Conservation (phyloP, 2,797 vertebrate genomes). For the Anguilla pacifica region DNA sequence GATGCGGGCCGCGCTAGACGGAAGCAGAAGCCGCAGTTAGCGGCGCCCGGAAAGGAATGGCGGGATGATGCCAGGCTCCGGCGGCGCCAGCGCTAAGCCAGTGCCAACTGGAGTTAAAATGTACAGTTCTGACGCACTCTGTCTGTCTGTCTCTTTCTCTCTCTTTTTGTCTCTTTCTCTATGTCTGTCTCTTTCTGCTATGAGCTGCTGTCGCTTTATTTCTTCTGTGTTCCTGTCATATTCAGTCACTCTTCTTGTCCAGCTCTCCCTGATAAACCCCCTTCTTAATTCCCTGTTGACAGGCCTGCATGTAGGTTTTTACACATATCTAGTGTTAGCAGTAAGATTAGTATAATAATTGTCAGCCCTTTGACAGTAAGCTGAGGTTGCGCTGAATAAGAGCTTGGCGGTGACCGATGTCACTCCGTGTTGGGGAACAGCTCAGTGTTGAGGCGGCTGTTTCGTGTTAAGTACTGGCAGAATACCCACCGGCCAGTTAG, state of each 20-base stretch:
- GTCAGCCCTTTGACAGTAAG: not conserved
- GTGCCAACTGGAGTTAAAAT: slow-evolving; percentile 15
- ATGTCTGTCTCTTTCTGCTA: not conserved
- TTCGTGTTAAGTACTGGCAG: slow-evolving; percentile 63
- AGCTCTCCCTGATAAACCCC: not conserved
- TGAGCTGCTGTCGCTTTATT: not conserved
- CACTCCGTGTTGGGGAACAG: slow-evolving; percentile 16
- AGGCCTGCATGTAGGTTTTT: not conserved
- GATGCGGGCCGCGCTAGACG: not conserved
- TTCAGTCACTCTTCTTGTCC: not conserved
- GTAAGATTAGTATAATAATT: not conserved
- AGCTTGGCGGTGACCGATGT: not conserved
- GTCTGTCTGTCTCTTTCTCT: not conserved
- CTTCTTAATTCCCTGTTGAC: not conserved
- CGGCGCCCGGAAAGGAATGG: not conserved
- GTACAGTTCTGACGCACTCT: not conserved
- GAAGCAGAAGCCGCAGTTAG: not conserved
- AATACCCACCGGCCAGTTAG: slow-evolving; percentile 51
- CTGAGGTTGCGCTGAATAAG: not conserved
- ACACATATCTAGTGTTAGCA: not conserved
- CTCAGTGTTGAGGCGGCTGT: slow-evolving; percentile 37
- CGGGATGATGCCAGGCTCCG: slow-evolving; percentile 3
- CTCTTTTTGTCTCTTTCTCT: not conserved
- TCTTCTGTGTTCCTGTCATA: not conserved
- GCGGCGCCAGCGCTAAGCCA: slow-evolving; percentile 19